phyloP scores from a whole-genome alignment of 1,140 invertebrate genomes.

The Scylla paramamosain region DNA sequence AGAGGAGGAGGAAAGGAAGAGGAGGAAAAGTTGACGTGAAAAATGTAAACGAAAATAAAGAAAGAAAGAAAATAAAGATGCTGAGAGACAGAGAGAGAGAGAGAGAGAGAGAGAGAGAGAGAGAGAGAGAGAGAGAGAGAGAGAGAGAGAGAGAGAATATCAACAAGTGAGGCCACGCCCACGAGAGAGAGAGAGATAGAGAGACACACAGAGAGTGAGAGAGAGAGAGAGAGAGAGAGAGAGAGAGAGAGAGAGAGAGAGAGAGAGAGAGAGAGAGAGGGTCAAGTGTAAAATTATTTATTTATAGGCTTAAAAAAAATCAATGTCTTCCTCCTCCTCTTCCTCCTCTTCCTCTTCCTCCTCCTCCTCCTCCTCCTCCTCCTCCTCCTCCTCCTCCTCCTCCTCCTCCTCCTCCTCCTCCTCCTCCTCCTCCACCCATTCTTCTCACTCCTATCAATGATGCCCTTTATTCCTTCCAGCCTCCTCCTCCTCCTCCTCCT shows the following conservation, averaged over 20 bases:
- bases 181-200: not conserved
- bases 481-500: too few relatives aligned
- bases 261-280: not conserved
- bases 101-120: not conserved
- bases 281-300: constrained; percentile 2
- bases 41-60: too few relatives aligned
- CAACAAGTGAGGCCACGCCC: not conserved
- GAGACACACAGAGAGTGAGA: not conserved
- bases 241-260: not conserved
- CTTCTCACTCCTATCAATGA: too few relatives aligned
- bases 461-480: too few relatives aligned
- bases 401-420: not conserved
- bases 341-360: not conserved
- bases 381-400: not conserved
- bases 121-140: not conserved
- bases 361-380: not conserved
- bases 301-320: not conserved
- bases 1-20: not conserved
- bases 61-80: not conserved
- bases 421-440: too few relatives aligned
- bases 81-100: not conserved
- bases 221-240: not conserved
- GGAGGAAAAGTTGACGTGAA: not conserved
- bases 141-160: not conserved
- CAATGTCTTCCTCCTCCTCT: not conserved